Evolutionary conservation across 2,797 vertebrate genomes (phyloP), one percentile per base, ranked within the genome.

Genomic region (Neomorphus geoffroyi): DNA sequence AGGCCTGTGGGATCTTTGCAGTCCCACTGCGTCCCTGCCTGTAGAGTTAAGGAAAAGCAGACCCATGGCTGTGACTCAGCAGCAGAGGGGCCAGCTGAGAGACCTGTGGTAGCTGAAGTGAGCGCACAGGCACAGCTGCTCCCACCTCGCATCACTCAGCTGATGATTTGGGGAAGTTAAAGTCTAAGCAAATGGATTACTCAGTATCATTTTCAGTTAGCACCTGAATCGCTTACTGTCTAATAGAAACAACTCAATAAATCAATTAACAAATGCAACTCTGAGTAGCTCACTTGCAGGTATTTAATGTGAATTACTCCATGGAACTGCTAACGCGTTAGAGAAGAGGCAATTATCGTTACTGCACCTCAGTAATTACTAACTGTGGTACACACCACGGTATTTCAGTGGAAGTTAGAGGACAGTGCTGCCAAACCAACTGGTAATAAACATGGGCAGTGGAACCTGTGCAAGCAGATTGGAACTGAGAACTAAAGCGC

Each of bases 241-340:
- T 79, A 75, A 91, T 64, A 94, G 95, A 88, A 96, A 80, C 50
- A 91, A 91, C 90, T 86, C 85, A 77, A 91, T 82, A 95, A 94
- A 94, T 95, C 88, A 96, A 96, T 96, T 95, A 97, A 82, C 92
- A 86, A 94, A 90, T 72, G 57, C 86, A 95, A 75, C 45, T 73
- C 73, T 3, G 12, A 90, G 77, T 82, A 72, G 48, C 86, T 93
- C 88, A 85, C 66, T 94, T 91, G 88, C 80, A 96, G 71, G 86
- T 90, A 79, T 97, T 94, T 96, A 85, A 64, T 69, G 87, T 93
- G 77, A 96, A 94, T 92, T 93, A 82, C 88, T 90, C 70, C 22
- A 46, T 66, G 54, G 71, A 92, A 92, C 86, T 88, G 92, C 77
- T 92, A 91, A 92, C 67, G 91, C 86, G 88, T 95, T 86, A 85